phyloP scores from a whole-genome alignment of 2,888 invertebrate genomes.

The Trypoxylon attenuatum region DNA sequence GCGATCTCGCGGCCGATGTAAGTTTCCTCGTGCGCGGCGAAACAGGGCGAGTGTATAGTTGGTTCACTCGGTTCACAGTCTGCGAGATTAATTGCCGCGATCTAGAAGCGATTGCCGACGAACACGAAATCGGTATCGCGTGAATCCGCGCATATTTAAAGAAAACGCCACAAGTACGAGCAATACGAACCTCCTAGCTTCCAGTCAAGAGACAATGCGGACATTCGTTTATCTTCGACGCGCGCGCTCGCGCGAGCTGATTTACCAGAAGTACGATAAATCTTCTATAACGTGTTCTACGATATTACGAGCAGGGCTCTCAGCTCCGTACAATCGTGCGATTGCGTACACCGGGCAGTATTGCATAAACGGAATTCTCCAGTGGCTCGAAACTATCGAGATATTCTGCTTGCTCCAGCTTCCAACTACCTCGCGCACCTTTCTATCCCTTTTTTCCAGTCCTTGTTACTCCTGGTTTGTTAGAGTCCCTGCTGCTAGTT shows the following conservation, averaged over 20 bases:
- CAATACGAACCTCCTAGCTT: not conserved
- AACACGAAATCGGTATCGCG: constrained; percentile 56
- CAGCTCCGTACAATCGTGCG: constrained; percentile 16
- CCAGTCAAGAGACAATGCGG: constrained; percentile 44
- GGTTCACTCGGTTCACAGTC: constrained; percentile 17
- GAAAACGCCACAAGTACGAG: not conserved
- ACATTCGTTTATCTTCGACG: constrained; percentile 55
- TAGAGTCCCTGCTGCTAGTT: no score
- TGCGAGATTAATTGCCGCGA: constrained; percentile 55
- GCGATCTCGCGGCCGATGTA: constrained; percentile 41
- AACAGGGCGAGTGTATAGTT: constrained; percentile 39
- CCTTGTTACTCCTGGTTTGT: no score
- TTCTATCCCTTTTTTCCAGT: no score
- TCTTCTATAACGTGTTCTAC: constrained; percentile 29
- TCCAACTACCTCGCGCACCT: not conserved
- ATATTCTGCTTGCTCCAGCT: no score
- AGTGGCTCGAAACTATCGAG: not conserved
- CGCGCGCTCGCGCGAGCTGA: constrained; percentile 48
- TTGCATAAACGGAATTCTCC: constrained; percentile 8
- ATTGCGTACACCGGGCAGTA: constrained; percentile 21
- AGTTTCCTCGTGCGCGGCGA: constrained; percentile 48
- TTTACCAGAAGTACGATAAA: constrained; percentile 43
- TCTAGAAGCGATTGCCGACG: constrained; percentile 47
- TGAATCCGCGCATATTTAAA: constrained; percentile 39
- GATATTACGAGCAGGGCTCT: constrained; percentile 25